Conservation (phyloP, 2,797 vertebrate genomes). For the Semaprochilodus insignis region DNA sequence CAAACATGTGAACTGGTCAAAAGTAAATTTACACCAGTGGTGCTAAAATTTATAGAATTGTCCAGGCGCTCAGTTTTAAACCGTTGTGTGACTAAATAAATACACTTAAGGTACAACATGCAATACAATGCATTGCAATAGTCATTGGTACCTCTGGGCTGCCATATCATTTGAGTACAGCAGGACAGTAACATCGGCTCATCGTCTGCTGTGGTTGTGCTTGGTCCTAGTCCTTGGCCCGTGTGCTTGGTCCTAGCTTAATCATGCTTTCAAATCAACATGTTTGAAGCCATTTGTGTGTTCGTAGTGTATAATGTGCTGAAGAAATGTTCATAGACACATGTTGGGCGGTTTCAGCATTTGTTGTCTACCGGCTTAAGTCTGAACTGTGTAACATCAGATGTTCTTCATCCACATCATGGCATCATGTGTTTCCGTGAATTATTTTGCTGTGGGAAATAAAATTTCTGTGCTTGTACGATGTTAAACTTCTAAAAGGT, state of each 20-base stretch:
- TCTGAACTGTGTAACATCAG: background rate
- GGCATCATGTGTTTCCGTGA: background rate
- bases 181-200: background rate
- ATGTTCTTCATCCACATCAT: background rate
- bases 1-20: background rate
- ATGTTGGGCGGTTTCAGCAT: background rate
- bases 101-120: background rate
- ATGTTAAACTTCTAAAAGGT: background rate
- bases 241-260: slow-evolving; percentile 10
- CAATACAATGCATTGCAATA: background rate
- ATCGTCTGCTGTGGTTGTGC: background rate
- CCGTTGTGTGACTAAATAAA: background rate
- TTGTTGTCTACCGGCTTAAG: background rate
- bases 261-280: slow-evolving; percentile 34
- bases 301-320: background rate
- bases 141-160: background rate
- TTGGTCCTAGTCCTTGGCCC: background rate
- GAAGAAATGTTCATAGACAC: background rate
- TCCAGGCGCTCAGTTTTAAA: background rate
- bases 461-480: slow-evolving; percentile 5
- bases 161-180: background rate
- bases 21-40: background rate
- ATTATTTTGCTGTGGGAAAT: slow-evolving; percentile 14
- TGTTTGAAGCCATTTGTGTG: slow-evolving; percentile 33
- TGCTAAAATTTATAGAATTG: background rate